Base-by-base conservation (phyloP, 2,113 vertebrate genomes). In the Ascaphus truei region DNA sequence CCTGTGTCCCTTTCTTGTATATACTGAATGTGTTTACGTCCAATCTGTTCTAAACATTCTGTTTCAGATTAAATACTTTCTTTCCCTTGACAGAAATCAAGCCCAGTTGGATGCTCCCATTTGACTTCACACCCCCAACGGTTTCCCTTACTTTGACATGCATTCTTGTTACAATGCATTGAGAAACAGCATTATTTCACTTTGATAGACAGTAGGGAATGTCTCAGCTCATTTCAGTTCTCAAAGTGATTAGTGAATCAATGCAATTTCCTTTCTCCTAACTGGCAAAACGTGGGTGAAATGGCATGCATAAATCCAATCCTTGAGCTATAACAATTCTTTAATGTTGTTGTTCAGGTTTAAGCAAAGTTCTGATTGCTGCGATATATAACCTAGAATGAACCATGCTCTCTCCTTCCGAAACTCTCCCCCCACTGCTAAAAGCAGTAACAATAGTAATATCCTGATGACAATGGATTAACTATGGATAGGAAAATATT, bases 101-200 rank as follows among this genome's bases (percentile, higher is more conserved):
- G 76, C 72, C 72, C 72, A 52, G 39, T 36, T 74, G 79, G 71
- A 65, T 76, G 31, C 45, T 68, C 74, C 74, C 55, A 47, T 71
- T 75, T 75, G 73, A 72, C 26, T 83, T 72, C 6, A 50, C 34
- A 3, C 61, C 61, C 13, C 57, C 65, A 31, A 75, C 73, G 53
- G 76, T 74, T 74, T 77, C 78, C 72, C 2, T 27, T 26, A 1
- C 78, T 81, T 79, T 78, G 64, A 81, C 72, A 68, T 77, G 48
- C 72, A 50, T 80, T 73, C 64, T 41, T 65, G 39, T 72, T 77
- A 34, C 3, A 30, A 1, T 57, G 34, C 62, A 29, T 4, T 41
- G 30, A 57, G 25, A 72, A 20, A 1, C 62, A 76, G 31, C 3
- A 22, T 22, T 47, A 68, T 75, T 79, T 76, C 16, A 3, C 23